Base-by-base conservation (phyloP, 2,797 vertebrate genomes). In the Myoxocephalus aenaeus region DNA sequence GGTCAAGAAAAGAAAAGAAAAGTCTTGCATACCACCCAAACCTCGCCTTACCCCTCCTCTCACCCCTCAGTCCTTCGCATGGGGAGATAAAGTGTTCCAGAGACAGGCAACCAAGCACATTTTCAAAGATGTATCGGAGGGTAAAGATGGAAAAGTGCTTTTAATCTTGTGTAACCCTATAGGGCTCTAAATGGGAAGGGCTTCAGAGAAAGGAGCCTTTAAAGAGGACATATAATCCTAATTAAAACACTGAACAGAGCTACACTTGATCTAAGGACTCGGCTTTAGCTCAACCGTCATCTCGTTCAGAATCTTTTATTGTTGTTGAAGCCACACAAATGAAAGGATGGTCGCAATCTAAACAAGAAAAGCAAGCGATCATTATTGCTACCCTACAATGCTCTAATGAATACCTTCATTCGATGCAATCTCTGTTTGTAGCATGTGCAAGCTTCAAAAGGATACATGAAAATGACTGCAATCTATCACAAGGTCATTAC, bases 91-190 rank as follows among this genome's bases (percentile, higher is more conserved):
- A 94, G 81, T 86, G 91, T 94, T 95, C 92, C 92, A 95, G 91
- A 94, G 88, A 87, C 74, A 69, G 79, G 70, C 70, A 90, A 86
- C 80, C 73, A 73, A 92, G 92, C 84, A 84, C 86, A 89, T 88
- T 93, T 94, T 93, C 88, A 92, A 91, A 93, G 91, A 92, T 93
- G 89, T 91, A 91, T 90, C 90, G 90, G 89, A 90, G 86, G 84
- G 81, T 85, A 88, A 89, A 87, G 89, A 92, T 92, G 92, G 91
- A 93, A 92, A 93, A 93, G 92, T 90, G 91, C 91, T 93, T 94
- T 93, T 93, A 94, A 94, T 93, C 92, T 92, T 91, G 84, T 92
- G 93, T 92, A 93, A 93, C 91, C 87, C 90, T 94, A 94, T 92
- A 92, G 79, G 90, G 76, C 90, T 90, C 86, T 90, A 90, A 93